Conservation (phyloP, 2,888 invertebrate genomes). For the Athrips mouffetella region DNA sequence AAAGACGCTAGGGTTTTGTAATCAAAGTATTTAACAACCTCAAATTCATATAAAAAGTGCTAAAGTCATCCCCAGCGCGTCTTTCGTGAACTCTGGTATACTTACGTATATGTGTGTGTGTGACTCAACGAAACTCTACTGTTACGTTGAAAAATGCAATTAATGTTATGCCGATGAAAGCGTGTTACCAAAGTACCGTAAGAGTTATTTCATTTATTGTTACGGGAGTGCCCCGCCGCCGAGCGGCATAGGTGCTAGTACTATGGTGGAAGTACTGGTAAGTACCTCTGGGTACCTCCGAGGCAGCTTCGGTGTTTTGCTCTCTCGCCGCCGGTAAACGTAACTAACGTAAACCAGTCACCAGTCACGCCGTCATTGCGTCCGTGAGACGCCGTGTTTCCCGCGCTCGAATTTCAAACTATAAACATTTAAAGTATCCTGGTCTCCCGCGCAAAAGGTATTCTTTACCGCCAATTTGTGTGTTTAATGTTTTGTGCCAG, state of each 20-base stretch:
- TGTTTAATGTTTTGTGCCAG: constrained; percentile 26
- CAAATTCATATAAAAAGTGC: no score
- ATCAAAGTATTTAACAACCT: no score
- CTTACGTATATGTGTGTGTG: no score
- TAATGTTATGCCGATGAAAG: not conserved
- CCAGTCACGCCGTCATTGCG: constrained; percentile 51
- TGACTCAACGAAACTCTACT: no score
- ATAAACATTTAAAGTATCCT: constrained; percentile 43
- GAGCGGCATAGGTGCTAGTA: not conserved
- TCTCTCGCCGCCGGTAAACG: not conserved
- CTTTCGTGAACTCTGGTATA: no score
- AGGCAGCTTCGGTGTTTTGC: constrained; percentile 6
- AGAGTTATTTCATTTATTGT: constrained; percentile 13
- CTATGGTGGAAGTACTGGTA: no score
- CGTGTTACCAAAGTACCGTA: not conserved
- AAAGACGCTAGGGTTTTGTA: no score
- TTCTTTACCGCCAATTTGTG: constrained; percentile 28
- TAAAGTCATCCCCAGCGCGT: no score
- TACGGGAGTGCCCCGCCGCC: constrained; percentile 17
- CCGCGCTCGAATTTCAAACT: constrained; percentile 37
- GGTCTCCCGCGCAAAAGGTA: constrained; percentile 56
- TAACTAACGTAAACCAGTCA: constrained; percentile 8
- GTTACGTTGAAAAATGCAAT: no score
- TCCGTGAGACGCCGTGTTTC: constrained; percentile 53
- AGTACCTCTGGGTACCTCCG: constrained; percentile 9